Percentiles rank a stretch among this genome's conserved stretches.
These are phyloP conservation scores for Drosophila sturtevanti DNA, from an alignment of 1,140 invertebrate genomes.

Conservation along the genomic window DNA sequence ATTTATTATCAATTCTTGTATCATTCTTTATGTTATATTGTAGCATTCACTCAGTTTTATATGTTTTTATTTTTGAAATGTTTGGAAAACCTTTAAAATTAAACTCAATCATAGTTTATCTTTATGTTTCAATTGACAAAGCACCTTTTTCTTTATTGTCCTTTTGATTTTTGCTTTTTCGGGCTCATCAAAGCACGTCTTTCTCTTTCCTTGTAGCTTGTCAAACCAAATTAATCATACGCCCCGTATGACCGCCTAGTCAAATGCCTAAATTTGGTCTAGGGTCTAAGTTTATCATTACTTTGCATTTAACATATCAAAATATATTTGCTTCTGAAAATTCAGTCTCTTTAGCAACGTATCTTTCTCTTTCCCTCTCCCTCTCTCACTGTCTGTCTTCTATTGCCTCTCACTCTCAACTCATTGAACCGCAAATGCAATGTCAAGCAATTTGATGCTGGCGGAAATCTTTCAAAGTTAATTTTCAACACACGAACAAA, in stretches of 20 bases:
- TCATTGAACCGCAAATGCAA: constrained; percentile 71
- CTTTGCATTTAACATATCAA: constrained; percentile 44
- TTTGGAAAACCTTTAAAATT: no score
- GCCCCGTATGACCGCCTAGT: constrained; percentile 36
- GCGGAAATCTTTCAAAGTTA: constrained; percentile 76
- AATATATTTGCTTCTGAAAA: background rate
- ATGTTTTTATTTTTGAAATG: no score
- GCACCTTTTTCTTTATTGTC: background rate
- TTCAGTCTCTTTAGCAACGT: no score
- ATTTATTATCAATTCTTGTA: no score
- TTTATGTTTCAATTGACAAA: background rate
- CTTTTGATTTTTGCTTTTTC: background rate
- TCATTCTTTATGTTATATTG: no score
- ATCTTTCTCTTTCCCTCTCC: background rate
- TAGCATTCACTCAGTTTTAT: no score
- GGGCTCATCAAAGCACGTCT: background rate
- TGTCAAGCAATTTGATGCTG: constrained; percentile 70
- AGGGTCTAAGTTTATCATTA: constrained; percentile 6
- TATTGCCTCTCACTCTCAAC: constrained; percentile 3
- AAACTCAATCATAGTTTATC: background rate
- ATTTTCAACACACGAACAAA: constrained; percentile 69
- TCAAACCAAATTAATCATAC: constrained; percentile 63
- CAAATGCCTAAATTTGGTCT: constrained; percentile 7
- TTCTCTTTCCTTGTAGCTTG: background rate
- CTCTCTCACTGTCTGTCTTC: background rate